Evolutionary conservation across 2,113 vertebrate species (phyloP).

Genomic region (Globicephala melas): DNA sequence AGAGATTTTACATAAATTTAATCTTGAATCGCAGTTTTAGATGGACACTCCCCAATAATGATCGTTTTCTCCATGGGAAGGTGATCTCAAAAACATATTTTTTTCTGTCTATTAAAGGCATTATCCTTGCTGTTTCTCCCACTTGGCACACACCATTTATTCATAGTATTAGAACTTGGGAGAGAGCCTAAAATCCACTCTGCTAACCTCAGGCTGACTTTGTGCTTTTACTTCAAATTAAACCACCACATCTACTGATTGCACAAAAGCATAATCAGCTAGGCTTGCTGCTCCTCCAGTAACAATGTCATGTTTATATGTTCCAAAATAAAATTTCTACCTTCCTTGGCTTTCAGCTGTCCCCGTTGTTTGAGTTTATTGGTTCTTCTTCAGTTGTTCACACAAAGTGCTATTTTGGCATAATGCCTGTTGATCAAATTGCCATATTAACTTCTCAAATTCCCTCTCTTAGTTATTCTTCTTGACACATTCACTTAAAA

Average conservation of each 20-base stretch:
- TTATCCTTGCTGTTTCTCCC: background rate
- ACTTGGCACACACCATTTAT: conserved; percentile 31
- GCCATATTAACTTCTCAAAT: background rate
- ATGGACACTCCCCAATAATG: background rate
- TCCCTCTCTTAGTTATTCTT: background rate
- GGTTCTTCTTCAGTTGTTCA: background rate
- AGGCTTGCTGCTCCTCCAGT: background rate
- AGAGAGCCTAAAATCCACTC: conserved; percentile 61
- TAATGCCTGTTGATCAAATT: background rate
- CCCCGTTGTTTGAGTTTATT: background rate
- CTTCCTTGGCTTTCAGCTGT: background rate
- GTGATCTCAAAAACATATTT: background rate
- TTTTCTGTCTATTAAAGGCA: conserved; percentile 11
- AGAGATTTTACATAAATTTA: background rate
- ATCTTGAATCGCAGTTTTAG: background rate
- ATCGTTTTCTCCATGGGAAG: background rate
- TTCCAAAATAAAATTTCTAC: background rate
- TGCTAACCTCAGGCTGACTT: conserved; percentile 56
- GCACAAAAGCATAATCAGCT: background rate
- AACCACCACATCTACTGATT: conserved; percentile 41
- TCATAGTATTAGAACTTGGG: conserved; percentile 38
- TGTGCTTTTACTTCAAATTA: conserved; percentile 22
- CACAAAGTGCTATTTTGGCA: background rate
- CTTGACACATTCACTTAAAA: background rate
- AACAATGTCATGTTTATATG: background rate